These are phyloP conservation scores for Osmerus mordax DNA, from an alignment of 2,113 vertebrate genomes.

Conservation along the genomic window DNA sequence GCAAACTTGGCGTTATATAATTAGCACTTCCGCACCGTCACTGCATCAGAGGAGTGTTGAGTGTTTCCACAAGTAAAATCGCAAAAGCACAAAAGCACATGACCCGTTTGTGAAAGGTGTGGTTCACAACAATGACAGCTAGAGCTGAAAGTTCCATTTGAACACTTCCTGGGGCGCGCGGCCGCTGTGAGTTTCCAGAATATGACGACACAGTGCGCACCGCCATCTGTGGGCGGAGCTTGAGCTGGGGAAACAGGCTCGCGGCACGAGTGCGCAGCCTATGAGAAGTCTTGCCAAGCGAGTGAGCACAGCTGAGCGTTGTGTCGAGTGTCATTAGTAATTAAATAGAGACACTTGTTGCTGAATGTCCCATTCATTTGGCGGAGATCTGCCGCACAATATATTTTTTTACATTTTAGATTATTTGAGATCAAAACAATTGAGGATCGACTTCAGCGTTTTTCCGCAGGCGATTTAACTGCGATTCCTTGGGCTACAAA, in stretches of 20 bases:
- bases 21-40: constrained; percentile 3
- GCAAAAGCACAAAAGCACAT: too few species aligned
- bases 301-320: constrained; percentile 55
- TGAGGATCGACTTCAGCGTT: too few species aligned
- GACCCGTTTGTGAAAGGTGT: neutral
- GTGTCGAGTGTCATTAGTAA: constrained; percentile 42
- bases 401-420: too few species aligned
- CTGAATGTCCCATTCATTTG: constrained; percentile 12
- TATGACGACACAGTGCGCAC: constrained; percentile 11
- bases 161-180: neutral
- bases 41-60: too few species aligned
- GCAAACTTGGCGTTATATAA: neutral
- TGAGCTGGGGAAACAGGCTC: neutral
- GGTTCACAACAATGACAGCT: constrained; percentile 3
- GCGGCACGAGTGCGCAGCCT: constrained; percentile 20
- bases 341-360: constrained; percentile 60
- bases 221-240: neutral
- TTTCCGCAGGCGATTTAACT: too few species aligned
- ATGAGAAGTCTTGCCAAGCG: constrained; percentile 12
- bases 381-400: neutral
- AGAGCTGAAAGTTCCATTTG: neutral
- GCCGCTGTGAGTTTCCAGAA: constrained; percentile 35
- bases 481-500: too few species aligned
- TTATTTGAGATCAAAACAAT: too few species aligned
- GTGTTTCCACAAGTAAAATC: too few species aligned